Evolutionary conservation across 92 coral and sea anemone species (phyloP).

Genomic region (Porites divaricata): DNA sequence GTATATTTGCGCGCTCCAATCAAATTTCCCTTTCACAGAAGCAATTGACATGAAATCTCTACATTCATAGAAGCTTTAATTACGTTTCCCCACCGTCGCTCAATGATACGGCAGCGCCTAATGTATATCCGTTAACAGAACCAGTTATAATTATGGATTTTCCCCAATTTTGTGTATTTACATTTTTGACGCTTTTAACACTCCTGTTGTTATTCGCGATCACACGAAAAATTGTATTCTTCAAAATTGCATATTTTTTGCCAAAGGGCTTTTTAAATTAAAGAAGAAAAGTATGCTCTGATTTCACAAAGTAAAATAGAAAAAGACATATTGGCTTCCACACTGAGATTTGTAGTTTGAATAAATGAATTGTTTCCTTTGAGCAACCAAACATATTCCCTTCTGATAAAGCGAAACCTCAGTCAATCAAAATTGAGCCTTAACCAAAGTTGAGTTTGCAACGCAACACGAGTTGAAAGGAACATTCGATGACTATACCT

Average conservation of each 20-base stretch:
- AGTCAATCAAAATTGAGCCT: too few relatives aligned
- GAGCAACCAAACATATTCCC: too few relatives aligned
- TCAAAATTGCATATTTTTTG: too few relatives aligned
- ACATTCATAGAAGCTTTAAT: neutral
- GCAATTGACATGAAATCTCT: neutral
- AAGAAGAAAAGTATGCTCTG: too few relatives aligned
- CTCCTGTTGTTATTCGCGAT: neutral
- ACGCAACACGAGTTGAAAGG: too few relatives aligned
- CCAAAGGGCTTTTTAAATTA: too few relatives aligned
- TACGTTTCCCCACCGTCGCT: neutral
- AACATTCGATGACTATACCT: too few relatives aligned
- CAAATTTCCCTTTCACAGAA: constrained; percentile 2
- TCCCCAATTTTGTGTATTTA: neutral
- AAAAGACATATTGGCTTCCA: neutral
- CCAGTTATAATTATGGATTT: neutral
- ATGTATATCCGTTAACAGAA: neutral
- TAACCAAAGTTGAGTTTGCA: too few relatives aligned
- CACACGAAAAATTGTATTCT: neutral
- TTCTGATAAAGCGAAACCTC: too few relatives aligned
- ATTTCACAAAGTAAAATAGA: too few relatives aligned
- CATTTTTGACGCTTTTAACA: neutral
- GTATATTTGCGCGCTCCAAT: neutral
- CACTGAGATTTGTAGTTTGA: too few relatives aligned
- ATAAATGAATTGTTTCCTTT: too few relatives aligned
- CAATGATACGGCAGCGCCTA: neutral